Conservation (phyloP, 1,140 invertebrate species). For the Philaenus spumarius region DNA sequence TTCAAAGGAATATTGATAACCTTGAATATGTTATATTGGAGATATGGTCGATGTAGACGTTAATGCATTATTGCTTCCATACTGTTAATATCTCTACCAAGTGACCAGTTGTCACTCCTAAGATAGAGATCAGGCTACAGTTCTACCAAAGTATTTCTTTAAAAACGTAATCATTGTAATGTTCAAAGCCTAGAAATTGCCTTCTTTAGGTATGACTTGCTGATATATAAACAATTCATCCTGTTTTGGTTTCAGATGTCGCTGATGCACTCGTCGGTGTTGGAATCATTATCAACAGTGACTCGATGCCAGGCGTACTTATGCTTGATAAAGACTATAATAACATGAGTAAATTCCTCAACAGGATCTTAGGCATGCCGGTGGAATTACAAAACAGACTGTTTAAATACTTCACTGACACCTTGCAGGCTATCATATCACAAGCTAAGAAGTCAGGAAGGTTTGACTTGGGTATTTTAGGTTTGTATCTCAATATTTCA, state of each 20-base stretch:
- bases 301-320: constrained; percentile 66
- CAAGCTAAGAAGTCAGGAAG: constrained; percentile 69
- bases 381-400: constrained; percentile 94
- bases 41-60: too few species aligned
- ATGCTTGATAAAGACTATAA: constrained; percentile 93
- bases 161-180: too few species aligned
- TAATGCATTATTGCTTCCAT: too few species aligned
- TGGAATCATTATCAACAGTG: constrained; percentile 82
- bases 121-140: too few species aligned
- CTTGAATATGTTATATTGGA: too few species aligned
- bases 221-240: too few species aligned
- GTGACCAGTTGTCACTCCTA: too few species aligned
- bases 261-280: constrained; percentile 87
- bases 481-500: constrained; percentile 36
- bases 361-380: constrained; percentile 94
- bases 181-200: too few species aligned
- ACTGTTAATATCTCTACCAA: too few species aligned
- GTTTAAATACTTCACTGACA: constrained; percentile 97
- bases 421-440: constrained; percentile 75
- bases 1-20: too few species aligned
- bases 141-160: too few species aligned
- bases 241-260: constrained; percentile 54
- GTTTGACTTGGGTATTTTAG: constrained; percentile 85
- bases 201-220: too few species aligned
- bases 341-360: constrained; percentile 98